phyloP scores from a whole-genome alignment of 2,888 invertebrate genomes.

The Limnephilus auricula region DNA sequence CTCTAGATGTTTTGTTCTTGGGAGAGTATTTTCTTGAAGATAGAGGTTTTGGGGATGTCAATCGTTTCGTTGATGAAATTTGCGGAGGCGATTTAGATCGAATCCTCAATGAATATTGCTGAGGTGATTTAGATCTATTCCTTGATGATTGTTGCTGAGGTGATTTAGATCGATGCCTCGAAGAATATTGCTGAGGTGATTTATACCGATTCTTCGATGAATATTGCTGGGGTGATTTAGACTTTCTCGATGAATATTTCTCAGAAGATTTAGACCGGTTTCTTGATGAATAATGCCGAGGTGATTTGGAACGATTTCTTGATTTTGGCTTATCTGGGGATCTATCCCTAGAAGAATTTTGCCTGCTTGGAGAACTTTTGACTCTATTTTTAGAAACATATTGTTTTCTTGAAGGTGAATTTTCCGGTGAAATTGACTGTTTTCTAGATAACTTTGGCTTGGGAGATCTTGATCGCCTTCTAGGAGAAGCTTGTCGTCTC shows the following conservation, averaged over 20 bases:
- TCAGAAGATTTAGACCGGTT: background rate
- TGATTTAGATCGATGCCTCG: background rate
- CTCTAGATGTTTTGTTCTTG: background rate
- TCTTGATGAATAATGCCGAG: background rate
- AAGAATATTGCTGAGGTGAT: background rate
- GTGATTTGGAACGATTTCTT: background rate
- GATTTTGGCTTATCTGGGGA: conserved; percentile 2
- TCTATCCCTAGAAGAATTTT: background rate
- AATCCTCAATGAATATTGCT: background rate
- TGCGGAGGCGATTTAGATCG: background rate
- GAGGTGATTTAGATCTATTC: background rate
- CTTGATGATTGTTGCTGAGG: background rate
- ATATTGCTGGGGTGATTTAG: background rate
- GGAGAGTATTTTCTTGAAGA: conserved; percentile 36
- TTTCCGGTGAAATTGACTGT: background rate
- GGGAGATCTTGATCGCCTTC: conserved; percentile 31
- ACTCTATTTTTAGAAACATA: background rate
- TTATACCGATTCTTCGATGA: background rate
- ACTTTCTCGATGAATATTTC: background rate
- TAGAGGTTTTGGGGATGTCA: conserved; percentile 65
- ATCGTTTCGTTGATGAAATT: background rate
- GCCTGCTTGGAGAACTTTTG: background rate
- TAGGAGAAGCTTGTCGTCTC: conserved; percentile 17
- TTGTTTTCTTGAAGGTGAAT: background rate
- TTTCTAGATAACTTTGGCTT: conserved; percentile 19